Evolutionary conservation across 2,888 invertebrate genomes (phyloP).

Genomic region (Peribatodes rhomboidaria): DNA sequence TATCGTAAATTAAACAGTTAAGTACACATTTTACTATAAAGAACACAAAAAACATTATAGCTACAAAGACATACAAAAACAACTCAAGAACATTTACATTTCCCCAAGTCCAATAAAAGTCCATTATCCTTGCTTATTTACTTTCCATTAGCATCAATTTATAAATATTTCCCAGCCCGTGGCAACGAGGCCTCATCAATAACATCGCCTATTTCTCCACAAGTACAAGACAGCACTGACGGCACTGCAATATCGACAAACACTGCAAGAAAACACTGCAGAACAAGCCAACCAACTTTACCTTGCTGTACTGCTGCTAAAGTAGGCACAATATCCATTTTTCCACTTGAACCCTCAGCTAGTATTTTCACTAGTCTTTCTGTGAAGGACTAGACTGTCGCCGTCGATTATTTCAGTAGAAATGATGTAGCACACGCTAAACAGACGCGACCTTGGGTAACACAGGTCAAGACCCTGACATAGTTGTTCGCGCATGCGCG

Average conservation of each 20-base stretch:
- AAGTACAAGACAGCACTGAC: slow-evolving; percentile 17
- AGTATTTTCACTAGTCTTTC: background rate
- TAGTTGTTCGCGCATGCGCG: slow-evolving; percentile 74
- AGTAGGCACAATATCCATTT: slow-evolving; percentile 69
- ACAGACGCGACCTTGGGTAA: slow-evolving; percentile 78
- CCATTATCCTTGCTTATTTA: background rate
- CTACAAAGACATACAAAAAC: background rate
- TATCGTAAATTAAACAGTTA: too few relatives aligned
- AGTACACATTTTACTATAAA: background rate
- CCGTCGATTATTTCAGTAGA: slow-evolving; percentile 42
- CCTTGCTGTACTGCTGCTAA: slow-evolving; percentile 63
- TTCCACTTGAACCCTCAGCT: slow-evolving; percentile 9
- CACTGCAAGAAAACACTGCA: slow-evolving; percentile 23
- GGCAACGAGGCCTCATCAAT: slow-evolving; percentile 24
- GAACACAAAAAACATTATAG: background rate
- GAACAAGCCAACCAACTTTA: slow-evolving; percentile 38
- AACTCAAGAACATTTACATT: background rate
- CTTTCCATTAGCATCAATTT: slow-evolving; percentile 17
- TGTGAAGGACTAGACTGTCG: slow-evolving; percentile 35
- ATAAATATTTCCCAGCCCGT: slow-evolving; percentile 9
- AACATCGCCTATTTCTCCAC: slow-evolving; percentile 3
- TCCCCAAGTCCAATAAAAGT: background rate
- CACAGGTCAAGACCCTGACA: slow-evolving; percentile 79
- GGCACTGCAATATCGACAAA: slow-evolving; percentile 6
- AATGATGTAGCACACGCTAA: slow-evolving; percentile 66